Percentiles rank a stretch among this genome's conserved stretches.
phyloP scores from a whole-genome alignment of 2,888 invertebrate genomes.

The Caenorhabditis uteleia region DNA sequence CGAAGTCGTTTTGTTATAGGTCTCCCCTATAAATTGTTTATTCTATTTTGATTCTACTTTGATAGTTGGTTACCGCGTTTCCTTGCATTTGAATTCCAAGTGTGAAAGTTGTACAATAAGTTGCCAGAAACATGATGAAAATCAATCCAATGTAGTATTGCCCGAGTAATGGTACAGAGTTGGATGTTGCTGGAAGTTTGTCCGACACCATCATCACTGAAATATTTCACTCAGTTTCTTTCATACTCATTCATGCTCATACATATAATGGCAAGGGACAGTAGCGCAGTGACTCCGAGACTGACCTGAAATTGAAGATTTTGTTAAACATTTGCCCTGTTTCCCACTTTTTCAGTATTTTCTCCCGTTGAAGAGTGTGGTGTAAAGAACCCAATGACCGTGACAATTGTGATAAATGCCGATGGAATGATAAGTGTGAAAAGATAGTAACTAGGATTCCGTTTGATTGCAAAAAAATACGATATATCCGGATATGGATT shows the following conservation, averaged over 20 bases:
- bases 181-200: conserved; percentile 64
- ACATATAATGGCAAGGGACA: conserved; percentile 65
- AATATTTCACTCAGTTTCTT: conserved; percentile 7
- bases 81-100: conserved; percentile 65
- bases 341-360: conserved; percentile 65
- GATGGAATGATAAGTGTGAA: conserved; percentile 68
- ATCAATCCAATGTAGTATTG: conserved; percentile 63
- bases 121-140: conserved; percentile 67
- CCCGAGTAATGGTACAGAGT: conserved; percentile 62
- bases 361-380: conserved; percentile 68
- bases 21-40: conserved; percentile 30
- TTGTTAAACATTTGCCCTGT: conserved; percentile 3
- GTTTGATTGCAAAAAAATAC: conserved; percentile 67
- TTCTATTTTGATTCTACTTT: not conserved
- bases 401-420: conserved; percentile 68
- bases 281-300: conserved; percentile 64
- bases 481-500: conserved; percentile 67
- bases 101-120: conserved; percentile 64
- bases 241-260: conserved; percentile 11
- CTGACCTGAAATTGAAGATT: conserved; percentile 47
- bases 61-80: too few relatives aligned
- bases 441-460: conserved; percentile 68
- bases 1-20: conserved; percentile 53
- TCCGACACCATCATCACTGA: conserved; percentile 68
- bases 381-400: conserved; percentile 69